Conservation (phyloP, 2,888 invertebrate species). For the Ormyrus rosae region DNA sequence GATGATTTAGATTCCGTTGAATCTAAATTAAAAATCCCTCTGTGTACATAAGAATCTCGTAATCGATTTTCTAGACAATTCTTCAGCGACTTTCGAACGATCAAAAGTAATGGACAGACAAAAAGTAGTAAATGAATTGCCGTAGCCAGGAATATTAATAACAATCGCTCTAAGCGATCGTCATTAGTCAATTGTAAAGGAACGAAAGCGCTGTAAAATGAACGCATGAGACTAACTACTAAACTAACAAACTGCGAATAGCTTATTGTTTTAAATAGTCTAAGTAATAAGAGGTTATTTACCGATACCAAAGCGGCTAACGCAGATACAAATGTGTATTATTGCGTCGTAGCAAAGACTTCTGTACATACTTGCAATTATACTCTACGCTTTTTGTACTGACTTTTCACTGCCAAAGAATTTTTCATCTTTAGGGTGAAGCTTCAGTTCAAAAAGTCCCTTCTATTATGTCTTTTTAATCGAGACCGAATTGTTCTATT, state of each 20-base stretch:
- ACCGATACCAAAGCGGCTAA: slow-evolving; percentile 25
- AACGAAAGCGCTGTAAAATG: not conserved
- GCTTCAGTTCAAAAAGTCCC: too few relatives aligned
- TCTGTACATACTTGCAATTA: slow-evolving; percentile 18
- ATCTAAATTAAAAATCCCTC: too few relatives aligned
- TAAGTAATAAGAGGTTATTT: not conserved
- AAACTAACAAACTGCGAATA: not conserved
- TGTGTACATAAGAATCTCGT: too few relatives aligned
- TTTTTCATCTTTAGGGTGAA: too few relatives aligned
- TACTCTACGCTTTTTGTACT: not conserved
- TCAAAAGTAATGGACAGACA: too few relatives aligned
- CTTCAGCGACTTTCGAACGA: too few relatives aligned
- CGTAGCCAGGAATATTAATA: not conserved
- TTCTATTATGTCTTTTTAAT: too few relatives aligned
- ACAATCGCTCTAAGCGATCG: slow-evolving; percentile 15
- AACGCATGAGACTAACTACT: not conserved
- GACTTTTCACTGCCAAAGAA: not conserved
- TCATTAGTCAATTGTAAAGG: slow-evolving; percentile 39
- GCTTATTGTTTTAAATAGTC: slow-evolving; percentile 35
- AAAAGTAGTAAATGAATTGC: too few relatives aligned
- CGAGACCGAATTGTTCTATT: too few relatives aligned
- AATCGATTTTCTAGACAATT: too few relatives aligned
- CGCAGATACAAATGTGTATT: slow-evolving; percentile 4
- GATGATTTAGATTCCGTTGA: too few relatives aligned
- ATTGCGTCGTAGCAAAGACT: slow-evolving; percentile 6